Conservation (phyloP, 2,888 invertebrate genomes). For the Himalopsyche kuldschensis region DNA sequence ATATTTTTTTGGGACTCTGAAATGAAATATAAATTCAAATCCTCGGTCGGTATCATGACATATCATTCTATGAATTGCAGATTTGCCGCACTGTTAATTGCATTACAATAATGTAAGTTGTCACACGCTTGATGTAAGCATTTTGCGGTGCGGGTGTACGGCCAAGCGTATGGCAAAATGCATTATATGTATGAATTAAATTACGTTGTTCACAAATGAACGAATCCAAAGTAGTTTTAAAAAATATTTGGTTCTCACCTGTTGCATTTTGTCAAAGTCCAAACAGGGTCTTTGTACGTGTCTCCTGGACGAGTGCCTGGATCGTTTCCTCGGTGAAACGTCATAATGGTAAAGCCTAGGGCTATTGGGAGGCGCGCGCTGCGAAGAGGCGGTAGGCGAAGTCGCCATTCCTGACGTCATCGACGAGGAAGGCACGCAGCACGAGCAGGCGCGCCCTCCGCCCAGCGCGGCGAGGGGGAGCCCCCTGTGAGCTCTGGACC, state of each 20-base stretch:
- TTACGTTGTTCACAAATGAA: too few relatives aligned
- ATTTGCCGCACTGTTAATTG: too few relatives aligned
- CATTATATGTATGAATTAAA: too few relatives aligned
- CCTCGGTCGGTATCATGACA: too few relatives aligned
- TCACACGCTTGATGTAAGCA: too few relatives aligned
- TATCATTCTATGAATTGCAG: too few relatives aligned
- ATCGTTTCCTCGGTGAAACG: conserved; percentile 62
- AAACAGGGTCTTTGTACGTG: conserved; percentile 84
- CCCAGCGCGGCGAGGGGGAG: conserved; percentile 33
- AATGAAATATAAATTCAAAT: too few relatives aligned
- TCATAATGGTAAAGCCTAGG: conserved; percentile 57
- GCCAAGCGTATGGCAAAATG: too few relatives aligned
- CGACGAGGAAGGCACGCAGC: conserved; percentile 37
- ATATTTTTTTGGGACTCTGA: too few relatives aligned
- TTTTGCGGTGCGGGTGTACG: too few relatives aligned
- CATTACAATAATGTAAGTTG: too few relatives aligned
- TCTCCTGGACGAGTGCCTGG: conserved; percentile 60
- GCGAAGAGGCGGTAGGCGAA: conserved; percentile 49
- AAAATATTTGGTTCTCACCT: conserved; percentile 61
- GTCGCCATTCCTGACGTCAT: conserved; percentile 39
- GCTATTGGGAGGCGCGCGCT: conserved; percentile 45
- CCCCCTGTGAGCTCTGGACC: conserved; percentile 52
- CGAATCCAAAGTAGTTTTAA: too few relatives aligned
- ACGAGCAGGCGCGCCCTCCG: conserved; percentile 40
- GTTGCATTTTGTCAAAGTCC: conserved; percentile 97